Conservation (phyloP, 1,140 invertebrate genomes). For the Caligus rogercresseyi region DNA sequence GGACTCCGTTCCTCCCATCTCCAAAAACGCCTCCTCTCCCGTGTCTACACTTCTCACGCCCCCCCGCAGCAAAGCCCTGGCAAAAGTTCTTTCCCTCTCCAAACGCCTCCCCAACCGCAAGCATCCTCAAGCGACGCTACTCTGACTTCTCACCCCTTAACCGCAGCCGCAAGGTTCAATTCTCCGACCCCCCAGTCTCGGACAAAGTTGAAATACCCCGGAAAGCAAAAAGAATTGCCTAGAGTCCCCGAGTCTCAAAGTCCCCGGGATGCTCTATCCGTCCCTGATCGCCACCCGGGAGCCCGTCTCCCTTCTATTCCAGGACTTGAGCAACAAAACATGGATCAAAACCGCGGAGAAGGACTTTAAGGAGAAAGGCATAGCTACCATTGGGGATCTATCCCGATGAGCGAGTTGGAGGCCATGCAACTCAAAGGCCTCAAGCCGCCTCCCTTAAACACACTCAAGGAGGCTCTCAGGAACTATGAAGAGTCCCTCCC, state of each 20-base stretch:
- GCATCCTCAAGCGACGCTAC: slow-evolving; percentile 4
- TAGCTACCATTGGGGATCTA: slow-evolving; percentile 4
- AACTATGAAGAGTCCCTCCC: neutral
- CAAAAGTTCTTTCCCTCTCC: slow-evolving; percentile 10
- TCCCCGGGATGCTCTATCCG: neutral
- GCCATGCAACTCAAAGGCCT: slow-evolving; percentile 1
- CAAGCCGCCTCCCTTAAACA: neutral
- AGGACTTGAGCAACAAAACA: neutral
- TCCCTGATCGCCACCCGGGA: neutral
- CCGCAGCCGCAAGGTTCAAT: slow-evolving; percentile 16
- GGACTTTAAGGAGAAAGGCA: slow-evolving; percentile 1
- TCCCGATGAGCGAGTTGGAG: neutral
- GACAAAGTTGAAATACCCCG: slow-evolving; percentile 20
- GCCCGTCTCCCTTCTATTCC: neutral
- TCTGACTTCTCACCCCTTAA: neutral
- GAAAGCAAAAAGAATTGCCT: neutral
- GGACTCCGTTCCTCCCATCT: neutral
- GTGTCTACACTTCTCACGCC: too few species aligned
- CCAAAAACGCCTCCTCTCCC: neutral
- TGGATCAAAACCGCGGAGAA: slow-evolving; percentile 13
- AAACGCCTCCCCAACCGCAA: slow-evolving; percentile 6
- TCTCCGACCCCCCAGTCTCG: slow-evolving; percentile 19
- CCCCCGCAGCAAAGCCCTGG: slow-evolving; percentile 2
- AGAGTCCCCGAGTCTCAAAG: neutral
- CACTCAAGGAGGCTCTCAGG: neutral